Evolutionary conservation across 2,113 vertebrate species (phyloP), one percentile per base, ranked within the genome.

Genomic region (Scalopus aquaticus): DNA sequence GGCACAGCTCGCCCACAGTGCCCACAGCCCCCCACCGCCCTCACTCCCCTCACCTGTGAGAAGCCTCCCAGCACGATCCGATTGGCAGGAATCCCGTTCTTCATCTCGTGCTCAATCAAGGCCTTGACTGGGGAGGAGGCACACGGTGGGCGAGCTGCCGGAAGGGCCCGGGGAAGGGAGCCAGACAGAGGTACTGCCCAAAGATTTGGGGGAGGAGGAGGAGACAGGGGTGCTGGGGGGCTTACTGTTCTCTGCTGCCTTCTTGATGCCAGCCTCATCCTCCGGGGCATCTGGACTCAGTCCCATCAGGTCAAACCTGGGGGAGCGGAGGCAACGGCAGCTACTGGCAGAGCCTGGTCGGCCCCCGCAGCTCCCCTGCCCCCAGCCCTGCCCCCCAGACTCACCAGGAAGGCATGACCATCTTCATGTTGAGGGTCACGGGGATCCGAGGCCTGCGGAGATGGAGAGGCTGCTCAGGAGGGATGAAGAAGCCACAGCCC

Each of bases 291-390:
- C 99, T 0, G 99, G 99, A 97, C 98, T 99, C 93, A 99, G 97
- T 2, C 99, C 99, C 98, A 99, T 99, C 96, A 99, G 98, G 96
- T 99, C 99, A 98, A 99, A 99, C 99, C 99, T 99, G 88, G 80
- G 62, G 64, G 39, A 19, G 62, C 49, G 81, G 69, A 90, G 37
- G 56, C 11, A 22, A 60, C 39, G 37, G 80, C 22, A 65, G 78
- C 56, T 32, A 20, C 39, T 67, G 65, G 92, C 69, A 91, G 54
- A 11, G 16, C 42, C 19, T 0, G 6, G 44, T 72, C n/a, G 30
- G 60, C 20, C 35, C 62, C 13, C 3, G 39, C 12, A 28, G 56
- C 62, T 35, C 13, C 88, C 77, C 20, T 4, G 22, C 3, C 4
- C 16, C 65, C 65, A 6, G 37, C 35, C 30, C 35, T 1, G 1